Conservation (phyloP, 1,140 invertebrate genomes). For the Hermatobates lingyangjiaoensis region DNA sequence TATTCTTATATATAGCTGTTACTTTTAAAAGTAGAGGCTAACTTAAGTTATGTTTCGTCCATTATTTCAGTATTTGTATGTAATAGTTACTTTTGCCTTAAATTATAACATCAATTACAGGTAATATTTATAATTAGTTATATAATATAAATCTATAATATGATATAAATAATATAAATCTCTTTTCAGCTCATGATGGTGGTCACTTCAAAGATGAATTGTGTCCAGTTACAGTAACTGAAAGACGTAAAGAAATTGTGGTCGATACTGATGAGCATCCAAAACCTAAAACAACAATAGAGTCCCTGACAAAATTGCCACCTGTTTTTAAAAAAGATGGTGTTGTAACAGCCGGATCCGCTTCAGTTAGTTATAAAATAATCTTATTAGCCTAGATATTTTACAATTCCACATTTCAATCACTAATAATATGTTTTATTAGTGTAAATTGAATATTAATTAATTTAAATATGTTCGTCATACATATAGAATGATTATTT, state of each 20-base stretch:
- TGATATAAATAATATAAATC: too few relatives aligned
- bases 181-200: constrained; percentile 54
- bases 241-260: constrained; percentile 57
- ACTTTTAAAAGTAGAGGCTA: too few relatives aligned
- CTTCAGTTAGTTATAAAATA: constrained; percentile 48
- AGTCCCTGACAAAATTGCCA: constrained; percentile 62
- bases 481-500: too few relatives aligned
- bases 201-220: constrained; percentile 85
- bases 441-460: too few relatives aligned
- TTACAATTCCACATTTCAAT: too few relatives aligned
- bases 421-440: too few relatives aligned
- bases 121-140: constrained; percentile 3
- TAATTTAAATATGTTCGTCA: too few relatives aligned
- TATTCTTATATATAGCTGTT: too few relatives aligned
- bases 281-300: constrained; percentile 65
- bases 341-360: constrained; percentile 83
- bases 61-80: neutral
- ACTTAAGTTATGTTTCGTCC: too few relatives aligned
- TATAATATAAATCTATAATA: constrained; percentile 4
- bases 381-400: too few relatives aligned
- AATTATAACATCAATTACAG: too few relatives aligned
- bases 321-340: constrained; percentile 93
- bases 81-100: too few relatives aligned
- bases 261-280: constrained; percentile 90
- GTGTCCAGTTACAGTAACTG: constrained; percentile 62